Evolutionary conservation across 64 coral and sea anemone genomes (phyloP).

Genomic region (Stichodactyla mertensii): DNA sequence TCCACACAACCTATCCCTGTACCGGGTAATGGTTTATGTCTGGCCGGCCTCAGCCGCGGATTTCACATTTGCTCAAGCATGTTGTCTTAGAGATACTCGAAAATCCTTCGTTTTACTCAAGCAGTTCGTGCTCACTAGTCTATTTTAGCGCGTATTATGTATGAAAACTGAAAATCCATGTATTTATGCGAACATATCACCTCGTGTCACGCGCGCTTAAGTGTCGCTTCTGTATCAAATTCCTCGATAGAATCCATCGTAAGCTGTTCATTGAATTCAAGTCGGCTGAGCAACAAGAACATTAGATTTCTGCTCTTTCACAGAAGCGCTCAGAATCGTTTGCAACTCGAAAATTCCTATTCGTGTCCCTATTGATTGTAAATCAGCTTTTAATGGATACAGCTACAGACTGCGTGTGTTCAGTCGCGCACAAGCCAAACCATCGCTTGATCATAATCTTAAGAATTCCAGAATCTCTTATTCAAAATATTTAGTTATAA

Average conservation of each 20-base stretch:
- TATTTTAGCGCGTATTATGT: background rate
- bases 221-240: background rate
- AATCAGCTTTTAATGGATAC: background rate
- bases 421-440: background rate
- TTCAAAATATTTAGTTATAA: background rate
- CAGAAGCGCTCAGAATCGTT: background rate
- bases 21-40: background rate
- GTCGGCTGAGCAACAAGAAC: background rate
- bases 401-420: background rate
- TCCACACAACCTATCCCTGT: background rate
- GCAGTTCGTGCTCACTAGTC: background rate
- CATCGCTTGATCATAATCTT: background rate
- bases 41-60: background rate
- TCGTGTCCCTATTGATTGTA: background rate
- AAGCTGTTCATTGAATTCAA: background rate
- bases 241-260: background rate
- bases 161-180: background rate
- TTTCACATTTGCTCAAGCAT: background rate
- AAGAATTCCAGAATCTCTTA: background rate
- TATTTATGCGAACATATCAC: background rate
- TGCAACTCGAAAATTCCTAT: background rate
- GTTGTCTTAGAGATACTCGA: background rate
- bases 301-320: background rate
- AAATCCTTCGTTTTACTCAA: background rate
- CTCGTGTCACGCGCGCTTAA: background rate